Evolutionary conservation across 2,888 invertebrate genomes (phyloP), one percentile per base, ranked within the genome.

Genomic region (Hyposoter dolosus): DNA sequence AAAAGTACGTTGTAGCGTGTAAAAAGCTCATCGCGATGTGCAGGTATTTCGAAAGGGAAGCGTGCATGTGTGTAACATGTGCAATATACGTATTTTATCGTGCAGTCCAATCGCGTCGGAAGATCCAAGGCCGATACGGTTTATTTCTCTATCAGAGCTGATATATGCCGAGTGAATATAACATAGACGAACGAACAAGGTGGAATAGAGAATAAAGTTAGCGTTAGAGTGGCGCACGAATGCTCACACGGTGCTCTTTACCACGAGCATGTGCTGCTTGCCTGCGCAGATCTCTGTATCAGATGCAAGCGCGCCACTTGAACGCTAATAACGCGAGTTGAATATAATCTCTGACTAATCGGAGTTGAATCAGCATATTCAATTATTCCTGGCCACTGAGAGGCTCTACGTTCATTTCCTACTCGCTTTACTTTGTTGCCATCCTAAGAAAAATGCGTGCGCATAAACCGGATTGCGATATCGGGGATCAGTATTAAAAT

Each of bases 341-440:
- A 87, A 88, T 88, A 88, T 88, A 88, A 88, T 88, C 88, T 88
- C 83, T 72, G 83, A 69, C 83, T 88, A 88, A 88, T 88, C 88
- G 74, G 56, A 80, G 80, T 56, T 43, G 82, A 88, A 88, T 88
- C 88, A 88, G 86, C 88, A 88, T 88, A 88, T 88, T 88, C 88
- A 88, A 88, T 88, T 88, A 88, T 88, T 88, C 88, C 83, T 84
- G 66, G 79, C 75, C 78, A 45, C 53, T 50, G 65, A 71, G 78
- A 83, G 15, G 80, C 66, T 63, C 85, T 66, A 75, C 72, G 68
- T 82, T 65, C 78, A 75, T 82, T 79, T 79, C 72, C 77, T 84
- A 84, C 72, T 82, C 63, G 66, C 45, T 43, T 32, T 47, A 50
- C 72, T 63, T 45, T 60, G 28, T 19, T 35, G 9, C n/a, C 19